These are phyloP conservation scores for Anniella stebbinsi DNA, from an alignment of 2,797 vertebrate species.

Conservation along the genomic window DNA sequence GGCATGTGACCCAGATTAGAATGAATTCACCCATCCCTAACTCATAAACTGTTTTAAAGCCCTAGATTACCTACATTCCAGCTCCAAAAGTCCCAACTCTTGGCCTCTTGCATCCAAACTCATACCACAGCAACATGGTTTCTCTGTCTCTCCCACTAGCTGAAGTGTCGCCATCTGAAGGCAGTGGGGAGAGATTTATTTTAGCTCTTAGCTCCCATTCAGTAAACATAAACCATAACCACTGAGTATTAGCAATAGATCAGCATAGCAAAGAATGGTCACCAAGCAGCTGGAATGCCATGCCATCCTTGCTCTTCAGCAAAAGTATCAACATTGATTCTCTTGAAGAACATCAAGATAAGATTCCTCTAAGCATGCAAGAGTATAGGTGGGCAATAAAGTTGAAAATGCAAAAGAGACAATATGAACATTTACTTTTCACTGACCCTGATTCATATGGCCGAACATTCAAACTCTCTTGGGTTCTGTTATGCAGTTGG, in stretches of 20 bases:
- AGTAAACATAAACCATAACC: background rate
- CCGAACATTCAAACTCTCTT: background rate
- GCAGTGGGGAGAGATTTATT: background rate
- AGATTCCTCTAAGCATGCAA: slow-evolving; percentile 18
- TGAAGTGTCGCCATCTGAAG: background rate
- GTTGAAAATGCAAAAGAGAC: background rate
- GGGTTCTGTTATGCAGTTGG: background rate
- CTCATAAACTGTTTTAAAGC: background rate
- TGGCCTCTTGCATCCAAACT: background rate
- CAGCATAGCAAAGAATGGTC: background rate
- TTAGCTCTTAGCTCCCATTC: background rate
- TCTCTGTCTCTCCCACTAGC: background rate
- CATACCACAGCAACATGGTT: background rate
- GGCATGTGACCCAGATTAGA: no score
- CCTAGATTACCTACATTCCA: background rate
- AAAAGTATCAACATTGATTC: background rate
- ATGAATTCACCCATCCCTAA: no score
- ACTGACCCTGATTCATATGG: background rate
- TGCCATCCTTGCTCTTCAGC: background rate
- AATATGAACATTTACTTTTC: background rate
- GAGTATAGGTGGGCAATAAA: background rate
- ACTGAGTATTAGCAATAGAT: background rate
- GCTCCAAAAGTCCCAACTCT: background rate
- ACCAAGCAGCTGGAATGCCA: background rate
- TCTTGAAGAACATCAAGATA: background rate